These are phyloP conservation scores for Poliocrania exsul DNA, from an alignment of 2,797 vertebrate genomes.

Conservation along the genomic window DNA sequence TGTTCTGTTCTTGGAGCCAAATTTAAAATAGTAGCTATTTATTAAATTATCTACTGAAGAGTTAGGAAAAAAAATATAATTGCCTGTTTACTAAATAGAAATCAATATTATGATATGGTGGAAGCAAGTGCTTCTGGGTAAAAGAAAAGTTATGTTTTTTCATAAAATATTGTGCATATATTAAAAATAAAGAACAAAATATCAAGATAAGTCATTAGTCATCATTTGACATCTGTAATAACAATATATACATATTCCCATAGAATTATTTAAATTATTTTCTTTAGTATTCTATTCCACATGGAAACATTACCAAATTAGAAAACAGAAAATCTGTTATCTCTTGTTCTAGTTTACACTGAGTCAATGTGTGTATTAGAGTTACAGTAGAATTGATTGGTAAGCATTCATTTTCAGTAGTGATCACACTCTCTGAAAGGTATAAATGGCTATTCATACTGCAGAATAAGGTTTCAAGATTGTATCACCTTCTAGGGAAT, in stretches of 20 bases:
- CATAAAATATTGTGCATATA: background rate
- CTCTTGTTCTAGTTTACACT: background rate
- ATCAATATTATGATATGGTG: background rate
- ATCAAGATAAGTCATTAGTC: background rate
- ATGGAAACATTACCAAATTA: background rate
- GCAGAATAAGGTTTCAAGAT: background rate
- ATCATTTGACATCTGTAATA: background rate
- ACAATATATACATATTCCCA: background rate
- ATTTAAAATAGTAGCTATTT: background rate
- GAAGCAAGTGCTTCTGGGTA: background rate
- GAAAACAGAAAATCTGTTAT: background rate
- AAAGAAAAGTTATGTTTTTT: background rate
- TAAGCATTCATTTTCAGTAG: background rate
- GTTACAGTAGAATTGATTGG: background rate
- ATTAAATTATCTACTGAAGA: background rate
- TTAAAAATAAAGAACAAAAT: background rate
- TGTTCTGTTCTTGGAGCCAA: background rate
- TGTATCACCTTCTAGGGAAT: background rate
- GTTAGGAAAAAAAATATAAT: background rate
- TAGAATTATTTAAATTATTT: background rate
- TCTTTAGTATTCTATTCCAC: background rate
- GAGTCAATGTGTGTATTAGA: background rate
- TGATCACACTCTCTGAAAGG: background rate
- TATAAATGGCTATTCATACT: background rate
- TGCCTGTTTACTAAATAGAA: background rate